Conservation (phyloP, 2,113 vertebrate genomes). For the Perca fluviatilis region DNA sequence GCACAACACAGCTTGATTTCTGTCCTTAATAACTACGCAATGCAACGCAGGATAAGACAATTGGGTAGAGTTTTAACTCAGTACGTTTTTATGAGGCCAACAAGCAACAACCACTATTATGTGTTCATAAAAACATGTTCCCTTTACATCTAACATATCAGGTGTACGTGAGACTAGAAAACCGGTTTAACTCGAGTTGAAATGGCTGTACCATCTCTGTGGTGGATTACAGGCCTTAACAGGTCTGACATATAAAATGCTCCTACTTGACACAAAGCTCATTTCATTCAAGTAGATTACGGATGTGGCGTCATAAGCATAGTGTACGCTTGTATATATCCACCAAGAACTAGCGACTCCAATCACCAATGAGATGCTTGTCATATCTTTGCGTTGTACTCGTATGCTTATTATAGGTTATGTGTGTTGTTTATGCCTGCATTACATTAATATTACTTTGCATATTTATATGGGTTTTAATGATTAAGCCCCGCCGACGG, state of each 20-base stretch:
- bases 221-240: not conserved
- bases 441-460: not conserved
- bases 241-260: conserved; percentile 35
- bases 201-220: not conserved
- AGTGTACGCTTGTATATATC: not conserved
- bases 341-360: not conserved
- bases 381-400: rapidly evolving
- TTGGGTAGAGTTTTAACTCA: not conserved
- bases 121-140: not conserved
- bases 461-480: not conserved
- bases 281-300: conserved; percentile 56
- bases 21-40: not conserved
- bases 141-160: not conserved
- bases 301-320: conserved; percentile 49
- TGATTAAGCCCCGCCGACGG: conserved; percentile 17
- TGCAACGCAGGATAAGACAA: not conserved
- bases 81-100: not conserved
- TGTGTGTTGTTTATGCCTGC: rapidly evolving
- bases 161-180: not conserved
- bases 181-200: not conserved
- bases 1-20: not conserved
- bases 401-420: rapidly evolving
- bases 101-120: not conserved
- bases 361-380: rapidly evolving
- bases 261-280: conserved; percentile 30